These are phyloP conservation scores for Polydesmus complanatus DNA, from an alignment of 2,888 invertebrate genomes.

Conservation along the genomic window DNA sequence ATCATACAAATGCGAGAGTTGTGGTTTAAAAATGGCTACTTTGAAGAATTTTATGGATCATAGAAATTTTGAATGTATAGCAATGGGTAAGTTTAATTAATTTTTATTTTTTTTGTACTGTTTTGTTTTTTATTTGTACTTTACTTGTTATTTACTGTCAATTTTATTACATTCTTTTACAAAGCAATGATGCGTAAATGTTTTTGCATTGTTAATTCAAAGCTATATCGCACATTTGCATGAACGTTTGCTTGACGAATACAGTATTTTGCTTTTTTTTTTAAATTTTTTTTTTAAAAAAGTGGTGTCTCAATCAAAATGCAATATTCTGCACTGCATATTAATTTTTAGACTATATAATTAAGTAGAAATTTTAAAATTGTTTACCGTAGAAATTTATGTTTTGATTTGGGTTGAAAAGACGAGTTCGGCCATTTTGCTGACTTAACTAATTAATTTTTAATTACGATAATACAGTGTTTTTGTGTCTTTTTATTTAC, in stretches of 20 bases:
- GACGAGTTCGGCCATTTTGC: too few species aligned
- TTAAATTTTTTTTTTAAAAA: background rate
- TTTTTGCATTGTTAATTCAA: background rate
- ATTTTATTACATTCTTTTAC: background rate
- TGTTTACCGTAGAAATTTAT: too few species aligned
- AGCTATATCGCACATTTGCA: too few species aligned
- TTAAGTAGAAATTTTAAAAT: too few species aligned
- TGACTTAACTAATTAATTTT: too few species aligned
- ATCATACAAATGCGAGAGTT: conserved; percentile 17
- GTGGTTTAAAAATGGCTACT: conserved; percentile 17
- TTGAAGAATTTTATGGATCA: conserved; percentile 19
- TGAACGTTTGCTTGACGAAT: too few species aligned
- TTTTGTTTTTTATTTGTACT: background rate
- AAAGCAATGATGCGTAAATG: background rate
- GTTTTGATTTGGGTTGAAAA: too few species aligned
- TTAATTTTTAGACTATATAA: too few species aligned
- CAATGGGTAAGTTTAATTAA: conserved; percentile 11
- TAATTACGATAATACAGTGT: too few species aligned
- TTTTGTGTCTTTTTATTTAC: too few species aligned
- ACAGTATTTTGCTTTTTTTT: background rate
- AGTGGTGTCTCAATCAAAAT: too few species aligned
- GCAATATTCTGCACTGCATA: too few species aligned
- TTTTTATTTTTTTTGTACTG: background rate
- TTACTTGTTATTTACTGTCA: background rate
- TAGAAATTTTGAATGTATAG: conserved; percentile 19